These are phyloP conservation scores for Discoglossus pictus DNA, from an alignment of 2,797 vertebrate species.

Conservation along the genomic window DNA sequence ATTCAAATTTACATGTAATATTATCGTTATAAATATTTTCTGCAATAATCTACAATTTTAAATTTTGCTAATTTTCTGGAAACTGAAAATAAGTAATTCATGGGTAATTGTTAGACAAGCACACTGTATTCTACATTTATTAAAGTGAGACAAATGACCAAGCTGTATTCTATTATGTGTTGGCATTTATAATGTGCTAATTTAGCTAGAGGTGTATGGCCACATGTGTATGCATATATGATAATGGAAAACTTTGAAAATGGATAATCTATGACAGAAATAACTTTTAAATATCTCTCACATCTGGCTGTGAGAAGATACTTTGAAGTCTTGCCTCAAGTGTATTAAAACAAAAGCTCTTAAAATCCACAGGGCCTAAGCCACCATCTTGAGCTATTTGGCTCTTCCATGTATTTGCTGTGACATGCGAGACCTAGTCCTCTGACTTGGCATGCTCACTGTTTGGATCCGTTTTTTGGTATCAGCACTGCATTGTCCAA, in stretches of 20 bases:
- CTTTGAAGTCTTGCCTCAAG: slow-evolving; percentile 70
- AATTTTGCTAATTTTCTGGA: too few species aligned
- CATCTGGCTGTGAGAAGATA: slow-evolving; percentile 68
- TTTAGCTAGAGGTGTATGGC: slow-evolving; percentile 33
- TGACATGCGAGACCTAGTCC: slow-evolving; percentile 59
- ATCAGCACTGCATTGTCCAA: slow-evolving; percentile 60
- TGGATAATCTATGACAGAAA: slow-evolving; percentile 32
- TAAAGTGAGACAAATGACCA: too few species aligned
- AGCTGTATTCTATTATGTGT: slow-evolving; percentile 16
- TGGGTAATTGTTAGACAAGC: too few species aligned
- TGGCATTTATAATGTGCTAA: slow-evolving; percentile 12
- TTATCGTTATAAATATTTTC: too few species aligned
- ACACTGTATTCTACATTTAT: too few species aligned
- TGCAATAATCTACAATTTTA: too few species aligned
- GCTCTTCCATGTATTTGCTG: slow-evolving; percentile 58
- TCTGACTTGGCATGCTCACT: slow-evolving; percentile 56
- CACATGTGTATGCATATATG: slow-evolving; percentile 27
- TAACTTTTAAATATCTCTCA: slow-evolving; percentile 51
- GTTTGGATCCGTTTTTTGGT: slow-evolving; percentile 59
- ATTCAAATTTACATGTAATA: too few species aligned
- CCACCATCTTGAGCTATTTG: slow-evolving; percentile 58
- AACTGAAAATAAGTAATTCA: too few species aligned
- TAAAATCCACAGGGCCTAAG: slow-evolving; percentile 57
- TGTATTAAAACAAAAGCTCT: slow-evolving; percentile 64
- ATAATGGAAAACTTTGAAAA: slow-evolving; percentile 15